Evolutionary conservation across 2,113 vertebrate genomes (phyloP).

Genomic region (Delphinapterus leucas): DNA sequence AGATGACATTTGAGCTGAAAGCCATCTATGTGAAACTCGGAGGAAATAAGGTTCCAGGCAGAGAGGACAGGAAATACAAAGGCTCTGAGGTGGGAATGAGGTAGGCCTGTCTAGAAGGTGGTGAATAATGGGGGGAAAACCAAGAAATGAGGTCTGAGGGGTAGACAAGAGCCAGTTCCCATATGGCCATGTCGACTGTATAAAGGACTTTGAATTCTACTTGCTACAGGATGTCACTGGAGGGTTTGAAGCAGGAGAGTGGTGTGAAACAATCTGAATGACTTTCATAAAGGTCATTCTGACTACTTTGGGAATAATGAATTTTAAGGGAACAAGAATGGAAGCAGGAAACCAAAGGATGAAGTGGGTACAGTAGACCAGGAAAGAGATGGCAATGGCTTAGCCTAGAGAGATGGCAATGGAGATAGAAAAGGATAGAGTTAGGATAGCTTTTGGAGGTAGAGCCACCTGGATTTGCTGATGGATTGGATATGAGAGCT

Average conservation of each 20-base stretch:
- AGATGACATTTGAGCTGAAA: background rate
- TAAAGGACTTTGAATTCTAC: background rate
- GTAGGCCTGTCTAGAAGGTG: background rate
- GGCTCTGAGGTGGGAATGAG: background rate
- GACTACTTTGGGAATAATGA: background rate
- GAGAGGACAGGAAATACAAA: background rate
- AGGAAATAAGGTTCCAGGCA: background rate
- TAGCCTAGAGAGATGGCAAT: background rate
- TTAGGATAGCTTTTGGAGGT: background rate
- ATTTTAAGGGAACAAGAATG: background rate
- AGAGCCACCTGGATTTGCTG: background rate
- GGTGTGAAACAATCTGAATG: background rate
- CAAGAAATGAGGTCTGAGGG: background rate
- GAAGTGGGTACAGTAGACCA: background rate
- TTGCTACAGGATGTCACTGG: background rate
- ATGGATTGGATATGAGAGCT: background rate
- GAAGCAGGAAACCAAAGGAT: background rate
- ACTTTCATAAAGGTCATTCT: background rate
- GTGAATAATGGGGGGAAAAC: background rate
- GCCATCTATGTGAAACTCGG: background rate
- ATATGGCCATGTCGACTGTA: fast-evolving
- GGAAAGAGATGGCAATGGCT: background rate
- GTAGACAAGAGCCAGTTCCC: background rate
- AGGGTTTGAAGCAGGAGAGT: background rate
- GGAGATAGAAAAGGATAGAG: background rate